phyloP scores from a whole-genome alignment of 2,113 vertebrate genomes.

The Solenodon paradoxus region DNA sequence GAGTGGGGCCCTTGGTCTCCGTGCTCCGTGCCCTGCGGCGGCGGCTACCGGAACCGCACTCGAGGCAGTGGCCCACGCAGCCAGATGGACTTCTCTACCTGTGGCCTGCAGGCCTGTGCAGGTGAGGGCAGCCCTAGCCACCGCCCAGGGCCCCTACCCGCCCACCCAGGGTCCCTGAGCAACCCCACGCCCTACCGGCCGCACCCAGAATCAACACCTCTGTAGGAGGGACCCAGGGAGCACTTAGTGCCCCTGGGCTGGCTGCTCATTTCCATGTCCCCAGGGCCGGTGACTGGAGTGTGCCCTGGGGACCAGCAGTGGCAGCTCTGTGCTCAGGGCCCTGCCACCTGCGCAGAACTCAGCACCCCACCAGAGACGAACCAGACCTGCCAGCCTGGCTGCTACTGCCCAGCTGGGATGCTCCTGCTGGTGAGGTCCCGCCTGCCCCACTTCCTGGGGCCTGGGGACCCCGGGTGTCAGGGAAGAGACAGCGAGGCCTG shows the following conservation, averaged over 20 bases:
- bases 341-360: slow-evolving; percentile 86
- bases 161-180: not conserved
- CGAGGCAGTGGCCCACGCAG: slow-evolving; percentile 73
- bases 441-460: too few relatives aligned
- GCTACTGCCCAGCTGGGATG: slow-evolving; percentile 83
- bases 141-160: not conserved
- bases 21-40: slow-evolving; percentile 90
- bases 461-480: not conserved
- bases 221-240: not conserved
- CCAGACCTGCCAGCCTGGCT: slow-evolving; percentile 85
- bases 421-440: slow-evolving; percentile 82
- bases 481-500: not conserved
- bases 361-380: not conserved
- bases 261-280: not conserved
- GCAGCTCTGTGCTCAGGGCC: slow-evolving; percentile 82
- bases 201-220: not conserved
- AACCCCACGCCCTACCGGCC: rapidly evolving
- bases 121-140: slow-evolving; percentile 78
- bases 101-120: slow-evolving; percentile 87
- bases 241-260: not conserved
- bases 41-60: slow-evolving; percentile 88
- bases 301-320: slow-evolving; percentile 86
- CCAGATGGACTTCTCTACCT: slow-evolving; percentile 87
- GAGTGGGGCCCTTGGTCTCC: slow-evolving; percentile 88
- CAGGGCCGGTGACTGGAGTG: slow-evolving; percentile 66